phyloP scores from a whole-genome alignment of 1,140 invertebrate genomes.

The Macrosteles quadrilineatus region DNA sequence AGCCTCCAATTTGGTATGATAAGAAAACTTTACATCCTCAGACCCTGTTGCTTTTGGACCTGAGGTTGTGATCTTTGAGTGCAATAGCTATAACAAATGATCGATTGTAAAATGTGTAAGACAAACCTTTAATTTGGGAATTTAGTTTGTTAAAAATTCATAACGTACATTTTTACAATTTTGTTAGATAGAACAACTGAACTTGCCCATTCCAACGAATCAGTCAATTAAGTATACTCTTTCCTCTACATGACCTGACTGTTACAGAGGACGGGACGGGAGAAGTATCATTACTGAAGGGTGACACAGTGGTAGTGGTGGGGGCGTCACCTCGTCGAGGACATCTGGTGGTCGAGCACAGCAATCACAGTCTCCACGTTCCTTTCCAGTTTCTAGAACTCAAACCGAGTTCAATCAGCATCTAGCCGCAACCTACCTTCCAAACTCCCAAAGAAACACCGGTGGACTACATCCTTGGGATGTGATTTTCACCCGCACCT shows the following conservation, averaged over 20 bases:
- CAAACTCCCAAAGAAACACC: neutral
- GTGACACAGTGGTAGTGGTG: conserved; percentile 79
- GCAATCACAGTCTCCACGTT: conserved; percentile 76
- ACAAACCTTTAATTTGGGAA: no score
- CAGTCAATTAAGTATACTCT: neutral
- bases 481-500: neutral
- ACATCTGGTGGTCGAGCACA: conserved; percentile 81
- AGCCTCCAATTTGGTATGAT: no score
- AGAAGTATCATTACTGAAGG: conserved; percentile 69
- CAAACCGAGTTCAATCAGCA: conserved; percentile 53
- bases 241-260: neutral
- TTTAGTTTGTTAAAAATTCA: no score
- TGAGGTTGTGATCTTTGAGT: no score
- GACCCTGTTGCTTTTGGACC: no score
- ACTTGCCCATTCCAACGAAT: no score
- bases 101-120: no score
- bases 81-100: no score
- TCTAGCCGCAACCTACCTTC: conserved; percentile 2
- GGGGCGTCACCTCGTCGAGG: conserved; percentile 78
- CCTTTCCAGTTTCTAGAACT: conserved; percentile 86
- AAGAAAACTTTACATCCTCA: no score
- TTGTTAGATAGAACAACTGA: no score
- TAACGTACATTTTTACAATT: no score
- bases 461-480: neutral
- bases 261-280: conserved; percentile 60